Base-by-base conservation (phyloP, 2,113 vertebrate genomes). In the Prunella himalayana region DNA sequence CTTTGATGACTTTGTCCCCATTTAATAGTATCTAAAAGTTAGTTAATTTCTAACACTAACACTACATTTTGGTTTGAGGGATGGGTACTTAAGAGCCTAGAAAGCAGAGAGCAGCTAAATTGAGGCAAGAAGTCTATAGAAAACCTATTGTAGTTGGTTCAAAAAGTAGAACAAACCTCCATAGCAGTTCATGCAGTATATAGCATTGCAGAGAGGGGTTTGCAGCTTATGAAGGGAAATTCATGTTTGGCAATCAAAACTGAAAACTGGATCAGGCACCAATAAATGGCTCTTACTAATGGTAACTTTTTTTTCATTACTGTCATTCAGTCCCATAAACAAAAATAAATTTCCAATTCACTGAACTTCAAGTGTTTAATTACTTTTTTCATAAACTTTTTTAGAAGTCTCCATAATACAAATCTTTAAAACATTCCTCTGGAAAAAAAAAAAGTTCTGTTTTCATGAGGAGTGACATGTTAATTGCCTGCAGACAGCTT, bases 401-500 rank as follows among this genome's bases (percentile, higher is more conserved):
- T 2, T 2, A 19, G 59, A 72, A 68, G 3, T 51, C 30, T 66
- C 28, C 6, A 1, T 59, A 79, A 90, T 65, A 86, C 33, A 91
- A 88, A 92, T 95, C 76, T 90, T 91, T 53, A 85, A 88, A 86
- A 65, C 21, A 70, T 63, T 24, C 5, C 8, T 82, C 61, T 82
- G n/a, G 27, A 42, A 30, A 13, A 63, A 56, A 61, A 30, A 41
- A 33, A 86, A 21, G 12, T 71, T 82, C 45, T 81, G 41, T 92
- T 95, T 92, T 93, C 42, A 60, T 1, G 6, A 75, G 72, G 44
- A 92, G 30, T 95, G 82, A 85, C 92, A 82, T 65, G 25, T 95
- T 97, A 95, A 96, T 96, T 96, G 94, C 89, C 77, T 90, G 57
- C 77, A 96, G 94, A 78, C 35, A 93, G 82, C 87, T 92, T 95